Percentiles rank a stretch among this genome's conserved stretches.
Conservation (phyloP, 2,113 vertebrate genomes). For the Callospermophilus lateralis region DNA sequence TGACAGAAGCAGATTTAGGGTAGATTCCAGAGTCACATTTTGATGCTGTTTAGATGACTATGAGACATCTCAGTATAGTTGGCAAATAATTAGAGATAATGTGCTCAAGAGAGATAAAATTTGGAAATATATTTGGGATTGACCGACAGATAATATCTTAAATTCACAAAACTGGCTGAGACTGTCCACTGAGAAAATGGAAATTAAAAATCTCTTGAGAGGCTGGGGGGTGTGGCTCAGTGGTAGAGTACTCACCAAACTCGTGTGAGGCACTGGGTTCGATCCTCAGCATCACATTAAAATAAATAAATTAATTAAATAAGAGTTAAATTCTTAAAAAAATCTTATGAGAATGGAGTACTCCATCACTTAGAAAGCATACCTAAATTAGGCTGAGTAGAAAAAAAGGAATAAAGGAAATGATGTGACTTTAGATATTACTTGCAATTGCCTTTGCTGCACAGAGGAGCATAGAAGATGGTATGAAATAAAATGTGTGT, state of each 20-base stretch:
- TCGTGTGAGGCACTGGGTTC: too few species aligned
- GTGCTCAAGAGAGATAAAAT: background rate
- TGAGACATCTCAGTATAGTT: background rate
- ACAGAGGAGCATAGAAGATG: background rate
- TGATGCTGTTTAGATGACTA: constrained; percentile 38
- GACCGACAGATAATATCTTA: background rate
- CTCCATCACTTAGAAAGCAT: background rate
- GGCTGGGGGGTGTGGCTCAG: too few species aligned
- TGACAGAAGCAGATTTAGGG: background rate
- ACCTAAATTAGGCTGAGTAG: background rate
- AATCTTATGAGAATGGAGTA: background rate
- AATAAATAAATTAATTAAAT: too few species aligned
- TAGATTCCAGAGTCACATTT: background rate
- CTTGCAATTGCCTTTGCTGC: background rate
- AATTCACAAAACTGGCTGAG: background rate
- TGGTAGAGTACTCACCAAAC: too few species aligned
- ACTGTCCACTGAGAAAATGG: background rate
- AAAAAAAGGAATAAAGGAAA: constrained; percentile 15
- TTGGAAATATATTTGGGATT: background rate
- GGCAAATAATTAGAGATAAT: background rate
- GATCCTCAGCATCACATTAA: too few species aligned
- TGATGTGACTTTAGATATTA: background rate
- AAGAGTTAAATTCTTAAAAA: too few species aligned
- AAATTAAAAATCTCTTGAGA: constrained; percentile 5
- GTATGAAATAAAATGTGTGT: background rate